These are phyloP conservation scores for Drosophila rubida DNA, from an alignment of 2,888 invertebrate genomes.

Conservation along the genomic window DNA sequence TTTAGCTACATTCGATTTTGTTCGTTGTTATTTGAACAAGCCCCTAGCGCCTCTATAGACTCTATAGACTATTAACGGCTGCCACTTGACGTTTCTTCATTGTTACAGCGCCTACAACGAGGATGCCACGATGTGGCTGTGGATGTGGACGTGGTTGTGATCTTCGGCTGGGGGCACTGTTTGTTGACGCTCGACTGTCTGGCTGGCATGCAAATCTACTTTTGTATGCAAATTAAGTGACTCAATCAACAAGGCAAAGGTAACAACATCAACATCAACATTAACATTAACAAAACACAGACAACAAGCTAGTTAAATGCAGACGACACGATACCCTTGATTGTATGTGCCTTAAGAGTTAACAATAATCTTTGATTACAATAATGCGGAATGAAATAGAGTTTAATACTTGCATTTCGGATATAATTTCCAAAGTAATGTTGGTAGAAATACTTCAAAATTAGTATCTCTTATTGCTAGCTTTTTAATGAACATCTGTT, in stretches of 20 bases:
- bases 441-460: no score
- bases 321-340: slow-evolving; percentile 20
- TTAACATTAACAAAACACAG: slow-evolving; percentile 8
- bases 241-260: slow-evolving; percentile 69
- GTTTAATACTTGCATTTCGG: no score
- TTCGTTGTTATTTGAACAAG: slow-evolving; percentile 58
- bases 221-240: slow-evolving; percentile 81
- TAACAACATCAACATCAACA: slow-evolving; percentile 25
- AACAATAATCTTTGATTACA: neutral
- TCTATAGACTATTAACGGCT: slow-evolving; percentile 58
- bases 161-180: slow-evolving; percentile 22
- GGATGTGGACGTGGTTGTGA: slow-evolving; percentile 5
- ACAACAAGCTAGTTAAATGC: neutral
- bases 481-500: no score
- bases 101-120: slow-evolving; percentile 43
- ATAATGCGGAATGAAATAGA: no score
- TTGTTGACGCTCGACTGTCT: slow-evolving; percentile 54
- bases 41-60: slow-evolving; percentile 62
- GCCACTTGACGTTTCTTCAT: slow-evolving; percentile 58
- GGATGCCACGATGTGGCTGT: slow-evolving; percentile 7
- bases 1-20: slow-evolving; percentile 61
- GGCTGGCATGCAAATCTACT: slow-evolving; percentile 77
- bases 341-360: neutral
- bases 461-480: no score
- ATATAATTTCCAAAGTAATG: no score